phyloP scores from a whole-genome alignment of 2,113 vertebrate species.

The Clupea harengus region DNA sequence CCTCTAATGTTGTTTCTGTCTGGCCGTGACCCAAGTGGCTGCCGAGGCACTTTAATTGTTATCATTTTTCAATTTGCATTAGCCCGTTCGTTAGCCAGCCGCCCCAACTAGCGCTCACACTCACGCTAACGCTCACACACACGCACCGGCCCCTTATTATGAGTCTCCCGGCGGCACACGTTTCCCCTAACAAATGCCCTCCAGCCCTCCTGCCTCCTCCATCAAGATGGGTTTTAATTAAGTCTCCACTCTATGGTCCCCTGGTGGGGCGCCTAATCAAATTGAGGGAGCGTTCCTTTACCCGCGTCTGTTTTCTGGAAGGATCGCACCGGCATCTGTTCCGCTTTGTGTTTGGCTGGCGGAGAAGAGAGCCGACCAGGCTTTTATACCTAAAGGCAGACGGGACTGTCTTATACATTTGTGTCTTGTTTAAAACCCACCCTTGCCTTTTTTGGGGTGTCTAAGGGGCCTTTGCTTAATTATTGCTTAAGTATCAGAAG shows the following conservation, averaged over 20 bases:
- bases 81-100: conserved; percentile 32
- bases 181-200: conserved; percentile 46
- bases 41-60: conserved; percentile 40
- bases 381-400: not conserved
- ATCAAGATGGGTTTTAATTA: conserved; percentile 75
- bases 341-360: not conserved
- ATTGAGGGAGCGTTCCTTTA: conserved; percentile 46
- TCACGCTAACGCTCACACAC: not conserved
- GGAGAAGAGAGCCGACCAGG: not conserved
- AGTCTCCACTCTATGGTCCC: conserved; percentile 57
- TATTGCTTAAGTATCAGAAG: not conserved
- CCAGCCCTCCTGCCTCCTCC: conserved; percentile 56
- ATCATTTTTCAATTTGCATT: conserved; percentile 56
- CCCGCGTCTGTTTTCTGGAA: conserved; percentile 31
- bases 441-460: not conserved
- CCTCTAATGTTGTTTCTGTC: conserved; percentile 44
- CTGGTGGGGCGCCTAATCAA: conserved; percentile 66
- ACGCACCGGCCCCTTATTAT: conserved; percentile 20
- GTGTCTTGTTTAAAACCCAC: not conserved
- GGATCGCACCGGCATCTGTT: conserved; percentile 38
- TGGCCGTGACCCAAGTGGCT: conserved; percentile 41
- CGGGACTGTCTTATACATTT: not conserved
- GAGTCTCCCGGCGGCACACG: conserved; percentile 27
- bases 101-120: not conserved
- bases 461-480: not conserved